phyloP scores from a whole-genome alignment of 2,797 vertebrate genomes.

The Aphelocoma californica region DNA sequence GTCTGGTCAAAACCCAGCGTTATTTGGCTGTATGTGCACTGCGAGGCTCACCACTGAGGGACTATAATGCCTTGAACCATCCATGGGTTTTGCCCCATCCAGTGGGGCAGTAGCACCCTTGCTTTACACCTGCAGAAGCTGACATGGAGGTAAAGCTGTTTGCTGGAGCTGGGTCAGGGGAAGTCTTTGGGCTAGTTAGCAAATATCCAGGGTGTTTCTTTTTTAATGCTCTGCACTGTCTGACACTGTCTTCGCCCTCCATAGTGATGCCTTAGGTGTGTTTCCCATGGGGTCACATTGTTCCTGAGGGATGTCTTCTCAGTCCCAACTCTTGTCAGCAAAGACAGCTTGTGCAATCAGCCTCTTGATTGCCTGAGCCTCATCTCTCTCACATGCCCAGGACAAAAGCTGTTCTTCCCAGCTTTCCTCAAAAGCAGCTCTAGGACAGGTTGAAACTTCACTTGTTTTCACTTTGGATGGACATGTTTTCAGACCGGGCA shows the following conservation, averaged over 20 bases:
- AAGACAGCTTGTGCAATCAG: slow-evolving; percentile 4
- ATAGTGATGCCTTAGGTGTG: neutral
- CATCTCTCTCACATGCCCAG: fast-evolving
- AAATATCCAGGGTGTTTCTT: neutral
- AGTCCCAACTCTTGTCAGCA: neutral
- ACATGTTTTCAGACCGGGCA: neutral
- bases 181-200: neutral
- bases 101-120: neutral
- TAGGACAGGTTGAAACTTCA: neutral
- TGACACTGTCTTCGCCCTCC: neutral
- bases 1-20: neutral
- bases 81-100: neutral
- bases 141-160: neutral
- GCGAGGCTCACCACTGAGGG: neutral
- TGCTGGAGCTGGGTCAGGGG: neutral
- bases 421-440: slow-evolving; percentile 42
- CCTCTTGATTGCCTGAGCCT: neutral
- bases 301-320: neutral
- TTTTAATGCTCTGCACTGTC: neutral
- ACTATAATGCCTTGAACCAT: neutral
- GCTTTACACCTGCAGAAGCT: neutral
- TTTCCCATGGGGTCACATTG: neutral
- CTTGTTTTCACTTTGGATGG: neutral
- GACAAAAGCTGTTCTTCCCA: neutral
- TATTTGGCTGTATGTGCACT: neutral